Evolutionary conservation across 2,797 vertebrate species (phyloP), one percentile per base, ranked within the genome.

Genomic region (Coreius guichenoti): DNA sequence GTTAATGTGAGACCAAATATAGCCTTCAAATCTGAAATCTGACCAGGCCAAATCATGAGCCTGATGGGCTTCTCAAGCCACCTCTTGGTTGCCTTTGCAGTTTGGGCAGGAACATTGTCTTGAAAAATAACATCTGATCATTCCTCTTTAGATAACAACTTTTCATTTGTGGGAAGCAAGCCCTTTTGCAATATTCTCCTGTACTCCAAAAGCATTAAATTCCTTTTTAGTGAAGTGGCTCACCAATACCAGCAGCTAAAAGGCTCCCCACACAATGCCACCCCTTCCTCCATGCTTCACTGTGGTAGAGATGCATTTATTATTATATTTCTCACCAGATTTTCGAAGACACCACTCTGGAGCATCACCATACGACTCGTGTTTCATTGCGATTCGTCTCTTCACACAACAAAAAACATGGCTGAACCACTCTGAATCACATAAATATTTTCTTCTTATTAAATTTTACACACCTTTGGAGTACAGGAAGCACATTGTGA

Each of bases 391-490:
- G 61, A 29, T 63, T 29, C 13, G 16, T 31, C 61, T 17, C 3
- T 65, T 7, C 26, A 29, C 26, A 6, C 49, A 8, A 47, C 39
- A 43, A 39, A 39, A 43, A 43, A 11, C 45, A 12, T 14, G 14
- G 12, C 45, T 12, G 45, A 47, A 47, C 56, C 23, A n/a, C 56
- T 58, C 56, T n/a, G 23, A 58, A n/a, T 58, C 56, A 5, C 11
- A 56, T 43, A 69, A 56, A 68, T 68, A 33, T 83, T 68, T 54
- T 65, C 23, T 39, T 54, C 7, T 8, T 56, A 54, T 76, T 43
- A 43, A 43, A 68, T 68, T 45, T 31, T 68, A 77, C 73, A 31
- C 49, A 77, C 61, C 61, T 39, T 83, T 65, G 14, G 33, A 68
- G 63, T 51, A 33, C 82, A 31, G 36, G 58, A 84, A 45, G 54